Evolutionary conservation across 1,140 invertebrate species (phyloP).

Genomic region (Ridgeia piscesae): DNA sequence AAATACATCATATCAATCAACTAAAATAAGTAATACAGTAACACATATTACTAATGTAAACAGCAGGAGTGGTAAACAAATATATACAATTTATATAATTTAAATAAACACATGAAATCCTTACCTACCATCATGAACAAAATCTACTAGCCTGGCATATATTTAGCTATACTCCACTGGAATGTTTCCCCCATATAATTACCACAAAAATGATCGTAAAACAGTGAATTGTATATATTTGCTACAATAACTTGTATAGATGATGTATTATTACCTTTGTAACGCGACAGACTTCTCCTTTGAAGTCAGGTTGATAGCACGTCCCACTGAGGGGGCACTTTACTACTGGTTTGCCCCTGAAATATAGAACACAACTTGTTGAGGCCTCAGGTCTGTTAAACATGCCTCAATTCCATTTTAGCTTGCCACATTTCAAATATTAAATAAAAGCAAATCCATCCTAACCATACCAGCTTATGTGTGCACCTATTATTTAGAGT

Average conservation of each 20-base stretch:
- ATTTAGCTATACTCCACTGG: slow-evolving; percentile 8
- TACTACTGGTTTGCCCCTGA: slow-evolving; percentile 84
- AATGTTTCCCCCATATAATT: neutral
- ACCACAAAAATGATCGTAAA: neutral
- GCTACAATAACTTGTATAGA: neutral
- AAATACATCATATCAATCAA: too few relatives aligned
- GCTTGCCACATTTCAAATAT: too few relatives aligned
- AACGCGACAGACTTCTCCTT: slow-evolving; percentile 79
- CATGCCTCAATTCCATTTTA: too few relatives aligned
- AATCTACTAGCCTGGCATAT: neutral
- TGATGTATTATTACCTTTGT: slow-evolving; percentile 43
- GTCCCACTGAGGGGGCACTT: slow-evolving; percentile 94
- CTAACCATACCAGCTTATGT: neutral
- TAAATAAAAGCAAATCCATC: neutral
- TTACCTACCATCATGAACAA: too few relatives aligned
- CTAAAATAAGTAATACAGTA: too few relatives aligned
- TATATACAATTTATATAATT: too few relatives aligned
- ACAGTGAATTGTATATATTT: neutral
- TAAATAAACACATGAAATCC: too few relatives aligned
- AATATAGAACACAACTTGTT: neutral
- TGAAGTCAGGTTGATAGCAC: slow-evolving; percentile 83
- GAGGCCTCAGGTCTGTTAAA: neutral
- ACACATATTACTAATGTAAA: too few relatives aligned
- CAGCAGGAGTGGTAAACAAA: too few relatives aligned
- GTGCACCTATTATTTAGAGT: too few relatives aligned